phyloP scores from a whole-genome alignment of 2,113 vertebrate genomes.

The human (Homo sapiens) region DNA sequence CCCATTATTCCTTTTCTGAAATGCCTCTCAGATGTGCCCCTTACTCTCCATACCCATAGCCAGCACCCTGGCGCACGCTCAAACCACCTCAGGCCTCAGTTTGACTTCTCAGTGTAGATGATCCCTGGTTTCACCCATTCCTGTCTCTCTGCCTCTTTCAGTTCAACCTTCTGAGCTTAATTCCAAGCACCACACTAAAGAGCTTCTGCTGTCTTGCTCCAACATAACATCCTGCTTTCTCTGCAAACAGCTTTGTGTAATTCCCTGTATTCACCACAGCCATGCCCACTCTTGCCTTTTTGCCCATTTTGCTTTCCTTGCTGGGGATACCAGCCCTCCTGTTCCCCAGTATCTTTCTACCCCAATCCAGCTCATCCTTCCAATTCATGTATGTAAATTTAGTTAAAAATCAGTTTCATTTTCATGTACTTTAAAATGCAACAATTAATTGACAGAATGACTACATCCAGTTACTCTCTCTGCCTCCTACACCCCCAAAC shows the following conservation, averaged over 20 bases:
- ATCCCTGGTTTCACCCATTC: neutral
- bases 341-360: neutral
- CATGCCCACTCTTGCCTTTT: neutral
- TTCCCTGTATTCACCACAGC: neutral
- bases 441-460: neutral
- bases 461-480: neutral
- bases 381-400: neutral
- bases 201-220: neutral
- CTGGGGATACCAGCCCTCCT: neutral
- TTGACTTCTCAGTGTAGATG: neutral
- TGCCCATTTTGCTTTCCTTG: neutral
- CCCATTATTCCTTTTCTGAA: neutral
- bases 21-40: neutral
- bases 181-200: neutral
- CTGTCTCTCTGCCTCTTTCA: neutral
- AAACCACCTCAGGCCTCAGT: neutral
- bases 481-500: neutral
- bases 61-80: neutral
- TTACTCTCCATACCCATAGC: neutral
- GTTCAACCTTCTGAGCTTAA: neutral
- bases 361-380: neutral
- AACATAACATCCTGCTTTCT: neutral
- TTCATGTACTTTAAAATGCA: neutral
- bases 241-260: neutral
- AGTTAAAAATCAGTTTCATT: neutral